A percentile compares a stretch with the other conserved stretches of the same genome.
phyloP scores from a whole-genome alignment of 2,113 vertebrate genomes.

The Chrysemys picta region DNA sequence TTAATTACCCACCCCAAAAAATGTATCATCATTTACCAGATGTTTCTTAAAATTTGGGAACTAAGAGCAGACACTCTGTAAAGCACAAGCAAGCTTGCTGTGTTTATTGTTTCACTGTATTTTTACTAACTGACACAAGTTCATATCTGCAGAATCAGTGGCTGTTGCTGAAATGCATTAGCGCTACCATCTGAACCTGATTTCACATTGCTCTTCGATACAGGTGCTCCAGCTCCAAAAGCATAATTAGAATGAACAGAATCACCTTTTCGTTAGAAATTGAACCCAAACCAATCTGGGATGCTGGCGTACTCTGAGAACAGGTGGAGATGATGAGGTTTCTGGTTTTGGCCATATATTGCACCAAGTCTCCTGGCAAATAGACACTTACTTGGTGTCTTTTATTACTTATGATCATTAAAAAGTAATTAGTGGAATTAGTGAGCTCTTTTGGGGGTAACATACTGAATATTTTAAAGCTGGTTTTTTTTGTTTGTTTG shows the following conservation, averaged over 20 bases:
- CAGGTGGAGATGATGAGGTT: slow-evolving; percentile 61
- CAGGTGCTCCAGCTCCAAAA: slow-evolving; percentile 49
- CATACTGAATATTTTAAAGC: slow-evolving; percentile 10
- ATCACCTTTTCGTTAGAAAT: slow-evolving; percentile 39
- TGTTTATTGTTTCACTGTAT: not conserved
- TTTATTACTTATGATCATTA: slow-evolving; percentile 70
- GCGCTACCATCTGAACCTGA: slow-evolving; percentile 13
- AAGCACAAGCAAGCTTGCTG: not conserved
- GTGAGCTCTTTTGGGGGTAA: slow-evolving; percentile 18
- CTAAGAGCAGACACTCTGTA: not conserved
- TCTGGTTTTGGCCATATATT: slow-evolving; percentile 27
- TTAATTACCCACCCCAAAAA: not conserved
- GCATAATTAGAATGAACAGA: slow-evolving; percentile 45
- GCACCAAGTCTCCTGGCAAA: slow-evolving; percentile 38
- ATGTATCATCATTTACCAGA: not conserved
- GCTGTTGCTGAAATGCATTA: not conserved
- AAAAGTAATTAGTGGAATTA: slow-evolving; percentile 76
- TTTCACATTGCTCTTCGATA: slow-evolving; percentile 1
- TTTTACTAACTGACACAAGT: not conserved
- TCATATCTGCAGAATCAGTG: slow-evolving; percentile 16
- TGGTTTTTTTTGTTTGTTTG: not conserved
- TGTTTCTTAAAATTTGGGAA: slow-evolving; percentile 21
- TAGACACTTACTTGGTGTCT: slow-evolving; percentile 15
- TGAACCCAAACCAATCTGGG: slow-evolving; percentile 41
- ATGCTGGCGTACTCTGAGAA: slow-evolving; percentile 43